Evolutionary conservation across 2,888 invertebrate species (phyloP).

Genomic region (Ennomos fuscantarius): DNA sequence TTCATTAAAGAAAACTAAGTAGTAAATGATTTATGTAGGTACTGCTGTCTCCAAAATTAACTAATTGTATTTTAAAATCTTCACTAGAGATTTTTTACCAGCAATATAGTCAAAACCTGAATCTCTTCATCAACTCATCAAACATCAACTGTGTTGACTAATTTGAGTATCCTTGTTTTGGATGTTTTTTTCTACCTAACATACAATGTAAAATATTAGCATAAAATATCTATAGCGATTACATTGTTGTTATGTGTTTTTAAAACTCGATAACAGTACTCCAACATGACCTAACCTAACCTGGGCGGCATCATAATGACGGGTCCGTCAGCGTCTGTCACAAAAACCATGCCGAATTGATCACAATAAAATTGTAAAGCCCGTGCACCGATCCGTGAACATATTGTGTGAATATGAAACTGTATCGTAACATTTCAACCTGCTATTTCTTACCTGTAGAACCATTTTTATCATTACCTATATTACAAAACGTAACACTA

Average conservation of each 20-base stretch:
- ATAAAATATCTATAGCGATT: neutral
- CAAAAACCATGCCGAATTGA: conserved; percentile 76
- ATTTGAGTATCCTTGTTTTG: too few relatives aligned
- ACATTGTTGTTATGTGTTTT: conserved; percentile 25
- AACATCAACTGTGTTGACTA: too few relatives aligned
- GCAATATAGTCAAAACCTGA: neutral
- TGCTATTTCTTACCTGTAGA: too few relatives aligned
- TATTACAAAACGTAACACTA: too few relatives aligned
- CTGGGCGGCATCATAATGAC: conserved; percentile 60
- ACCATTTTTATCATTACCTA: too few relatives aligned
- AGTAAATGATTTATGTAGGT: conserved; percentile 19
- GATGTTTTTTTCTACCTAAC: too few relatives aligned
- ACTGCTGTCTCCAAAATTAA: conserved; percentile 2
- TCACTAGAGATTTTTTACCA: neutral
- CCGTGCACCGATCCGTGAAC: neutral
- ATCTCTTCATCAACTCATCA: too few relatives aligned
- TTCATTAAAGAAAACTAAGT: conserved; percentile 30
- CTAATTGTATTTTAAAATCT: neutral
- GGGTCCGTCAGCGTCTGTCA: conserved; percentile 43
- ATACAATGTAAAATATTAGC: too few relatives aligned
- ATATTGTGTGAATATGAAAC: neutral
- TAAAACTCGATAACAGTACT: conserved; percentile 40
- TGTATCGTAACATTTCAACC: neutral
- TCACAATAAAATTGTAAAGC: conserved; percentile 53
- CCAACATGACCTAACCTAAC: conserved; percentile 64